Base-by-base conservation (phyloP, 2,888 invertebrate species). In the Coecobrya sp. region DNA sequence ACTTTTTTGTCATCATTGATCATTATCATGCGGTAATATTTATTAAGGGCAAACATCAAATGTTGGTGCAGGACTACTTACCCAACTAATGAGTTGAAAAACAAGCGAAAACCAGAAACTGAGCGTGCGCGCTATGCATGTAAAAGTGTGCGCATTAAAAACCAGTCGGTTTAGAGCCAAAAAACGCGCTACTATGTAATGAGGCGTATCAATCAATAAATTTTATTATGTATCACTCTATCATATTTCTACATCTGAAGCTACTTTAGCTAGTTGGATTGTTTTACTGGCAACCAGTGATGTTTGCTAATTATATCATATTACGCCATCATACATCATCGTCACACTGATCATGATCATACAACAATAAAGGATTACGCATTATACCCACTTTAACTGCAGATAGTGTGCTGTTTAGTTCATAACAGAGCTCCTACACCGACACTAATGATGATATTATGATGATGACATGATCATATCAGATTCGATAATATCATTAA, bases 31-130 rank as follows among this genome's bases (percentile, higher is more conserved):
- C 19, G n/a, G 59, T 59, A 59, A 59, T 22, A 1, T 19, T n/a
- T 59, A 19, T 19, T 59, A 11, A 19, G 13, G 59, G 19, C 1
- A n/a, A 19, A 13, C 3, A 13, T 3, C 49, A 49, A 49, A 3
- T 49, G 36, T 7, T 36, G 3, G 36, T 42, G 49, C 13, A 49
- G 49, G 19, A 19, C 8, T 11, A 19, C 59, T 59, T 59, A 19
- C 19, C 59, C 2, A 19, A 22, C 59, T 59, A 59, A 59, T 19
- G 59, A 59, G 59, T 19, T 5, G 19, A 59, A 11, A 59, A 59
- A 59, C 7, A 11, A 25, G 27, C 65, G 65, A 65, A 65, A 65
- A 65, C 65, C 65, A 65, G 65, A 65, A 65, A 65, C 25, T 65
- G 1, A 65, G 11, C 62, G 59, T 5, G 22, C 8, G 19, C 59